Base-by-base conservation (phyloP, 1,140 invertebrate species). In the Odontomachus brunneus region DNA sequence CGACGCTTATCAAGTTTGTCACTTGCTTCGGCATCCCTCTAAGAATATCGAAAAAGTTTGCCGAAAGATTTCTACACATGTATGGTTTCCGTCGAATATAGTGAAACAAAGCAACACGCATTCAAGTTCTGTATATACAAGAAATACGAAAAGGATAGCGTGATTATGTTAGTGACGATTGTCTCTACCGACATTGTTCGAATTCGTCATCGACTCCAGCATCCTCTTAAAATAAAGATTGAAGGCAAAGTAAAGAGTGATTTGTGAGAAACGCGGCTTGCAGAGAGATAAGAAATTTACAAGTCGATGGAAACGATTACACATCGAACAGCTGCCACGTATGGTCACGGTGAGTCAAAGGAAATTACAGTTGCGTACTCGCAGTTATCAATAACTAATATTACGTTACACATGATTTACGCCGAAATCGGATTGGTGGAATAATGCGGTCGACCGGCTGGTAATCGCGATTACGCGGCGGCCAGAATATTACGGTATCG, bases 401-500 rank as follows among this genome's bases (percentile, higher is more conserved):
- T 69, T 78, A 24, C 57, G 59, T 80, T 80, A 71, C 22, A 33
- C 75, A 55, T 59, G 51, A 59, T 71, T 69, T 80, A 80, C 17
- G 33, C n/a, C 12, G 17, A 80, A 80, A 71, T 80, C 33, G 33
- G 65, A 51, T 80, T 33, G 51, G 66, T 57, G 24, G 9, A 80
- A 59, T 80, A 71, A 80, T 71, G n/a, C 17, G 65, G 65, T 69
- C n/a, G 29, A 19, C 12, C 48, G 48, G 53, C 17, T 26, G 22
- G 15, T 74, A 73, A 74, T 82, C 55, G 49, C 29, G 55, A 63
- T 74, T 74, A 82, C 71, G 57, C 57, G 55, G 17, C 53, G 63
- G 69, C 38, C 53, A 15, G 69, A 72, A 44, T 73, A 62, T 82
- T 51, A 26, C 15, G 44, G 22, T 73, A 73, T 49, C 19, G 55